Base-by-base conservation (phyloP, 2,113 vertebrate species). In the Colistium nudipinnis region DNA sequence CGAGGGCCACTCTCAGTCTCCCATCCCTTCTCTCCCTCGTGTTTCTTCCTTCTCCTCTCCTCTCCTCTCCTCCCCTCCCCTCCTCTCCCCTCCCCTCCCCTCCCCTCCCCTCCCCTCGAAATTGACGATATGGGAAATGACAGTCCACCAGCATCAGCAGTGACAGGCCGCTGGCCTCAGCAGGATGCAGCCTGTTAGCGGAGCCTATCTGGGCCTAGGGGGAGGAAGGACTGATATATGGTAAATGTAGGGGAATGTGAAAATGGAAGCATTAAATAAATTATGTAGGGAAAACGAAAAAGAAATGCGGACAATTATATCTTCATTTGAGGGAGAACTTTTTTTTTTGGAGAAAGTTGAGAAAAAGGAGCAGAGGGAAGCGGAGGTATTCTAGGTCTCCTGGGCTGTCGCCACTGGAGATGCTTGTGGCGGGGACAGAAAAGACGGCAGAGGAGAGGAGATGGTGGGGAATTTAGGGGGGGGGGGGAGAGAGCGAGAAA, bases 181-280 rank as follows among this genome's bases (percentile, higher is more conserved):
- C 78, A 76, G 78, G 85, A 80, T 45, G 53, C 53, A 16, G 74
- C 51, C 74, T 74, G 70, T 77, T 74, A 66, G 69, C n/a, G 14
- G 57, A 84, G 57, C 44, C 44, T 45, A 14, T 57, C 22, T 48
- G 65, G 57, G 60, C 77, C 70, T 67, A 17, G 0, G 62, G 60
- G 72, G 49, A 30, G 51, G 62, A 55, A 64, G 36, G 9, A 27
- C 47, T 36, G 12, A 48, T 53, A 31, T 28, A 27, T 43, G 22
- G 66, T 57, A 9, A 27, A 76, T 38, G 11, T 13, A 22, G 48
- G n/a, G n/a, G 12, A 62, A 48, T 31, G 25, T 49, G 20, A 19
- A 70, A 68, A 59, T 49, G 12, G 20, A 55, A 27, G 11, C 33
- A 17, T 33, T 6, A 24, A 28, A 61, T 14, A 16, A 56, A 9